A percentile compares a stretch with the other conserved stretches of the same genome.
Conservation (phyloP, 2,797 vertebrate genomes). For the Rhabdophis nuchalis region DNA sequence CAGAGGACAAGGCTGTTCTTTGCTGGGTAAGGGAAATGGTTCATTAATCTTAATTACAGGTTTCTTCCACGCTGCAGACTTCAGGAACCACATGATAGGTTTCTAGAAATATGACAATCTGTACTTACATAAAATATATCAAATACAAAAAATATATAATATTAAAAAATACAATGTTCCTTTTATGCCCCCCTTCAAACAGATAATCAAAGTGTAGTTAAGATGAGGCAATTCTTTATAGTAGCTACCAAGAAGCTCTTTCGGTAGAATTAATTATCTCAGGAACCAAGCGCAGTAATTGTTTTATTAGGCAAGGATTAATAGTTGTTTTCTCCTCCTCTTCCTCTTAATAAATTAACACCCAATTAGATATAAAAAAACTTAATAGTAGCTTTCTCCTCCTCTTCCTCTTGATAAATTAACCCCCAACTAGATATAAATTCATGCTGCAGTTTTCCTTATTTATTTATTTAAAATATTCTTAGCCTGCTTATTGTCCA, state of each 20-base stretch:
- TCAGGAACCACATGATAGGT: background rate
- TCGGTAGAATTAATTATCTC: background rate
- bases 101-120: background rate
- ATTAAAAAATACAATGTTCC: background rate
- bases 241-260: background rate
- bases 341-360: too few relatives aligned
- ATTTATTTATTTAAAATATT: background rate
- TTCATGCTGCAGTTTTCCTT: background rate
- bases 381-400: background rate
- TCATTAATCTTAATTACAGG: background rate
- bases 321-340: background rate
- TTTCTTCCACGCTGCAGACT: background rate
- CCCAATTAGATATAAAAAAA: too few relatives aligned
- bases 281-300: background rate
- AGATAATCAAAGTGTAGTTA: background rate
- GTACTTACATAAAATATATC: background rate
- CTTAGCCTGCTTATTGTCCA: background rate
- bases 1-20: background rate
- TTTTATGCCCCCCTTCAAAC: background rate
- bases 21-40: background rate
- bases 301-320: background rate
- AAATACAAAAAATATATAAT: background rate
- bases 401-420: background rate
- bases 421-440: background rate
- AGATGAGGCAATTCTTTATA: background rate